Percentiles rank a stretch among this genome's conserved stretches.
phyloP scores from a whole-genome alignment of 2,797 vertebrate species.

The Epinephelus coioides region DNA sequence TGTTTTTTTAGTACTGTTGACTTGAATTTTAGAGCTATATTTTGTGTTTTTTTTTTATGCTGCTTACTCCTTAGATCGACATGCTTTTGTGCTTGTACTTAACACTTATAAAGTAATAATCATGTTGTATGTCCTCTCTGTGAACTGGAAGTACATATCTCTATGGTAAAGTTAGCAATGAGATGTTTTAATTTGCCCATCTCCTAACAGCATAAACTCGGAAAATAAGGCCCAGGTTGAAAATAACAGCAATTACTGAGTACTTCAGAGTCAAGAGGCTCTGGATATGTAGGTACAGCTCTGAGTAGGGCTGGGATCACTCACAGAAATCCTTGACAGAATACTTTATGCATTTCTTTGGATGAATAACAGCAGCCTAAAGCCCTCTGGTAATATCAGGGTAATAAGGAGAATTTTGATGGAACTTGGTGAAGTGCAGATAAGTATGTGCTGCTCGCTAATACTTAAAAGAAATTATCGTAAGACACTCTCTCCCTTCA shows the following conservation, averaged over 20 bases:
- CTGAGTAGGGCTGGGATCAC: slow-evolving; percentile 15
- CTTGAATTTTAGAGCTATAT: neutral
- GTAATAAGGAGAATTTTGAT: slow-evolving; percentile 32
- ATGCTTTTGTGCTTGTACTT: neutral
- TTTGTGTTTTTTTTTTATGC: too few relatives aligned
- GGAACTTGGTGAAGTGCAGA: slow-evolving; percentile 36
- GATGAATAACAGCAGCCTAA: slow-evolving; percentile 6
- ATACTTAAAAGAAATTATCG: slow-evolving; percentile 24
- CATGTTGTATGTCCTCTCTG: neutral
- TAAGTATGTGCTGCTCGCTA: slow-evolving; percentile 18
- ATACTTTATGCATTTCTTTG: slow-evolving; percentile 17
- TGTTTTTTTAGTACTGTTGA: neutral
- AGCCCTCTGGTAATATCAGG: slow-evolving; percentile 26
- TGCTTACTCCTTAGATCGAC: neutral
- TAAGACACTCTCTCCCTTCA: slow-evolving; percentile 21
- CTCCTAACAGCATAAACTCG: slow-evolving; percentile 1
- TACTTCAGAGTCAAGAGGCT: slow-evolving; percentile 5
- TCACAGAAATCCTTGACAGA: slow-evolving; percentile 23
- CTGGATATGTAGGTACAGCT: neutral
- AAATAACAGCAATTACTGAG: slow-evolving; percentile 20
- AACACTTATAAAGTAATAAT: neutral
- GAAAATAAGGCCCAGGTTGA: neutral
- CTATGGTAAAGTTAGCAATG: neutral
- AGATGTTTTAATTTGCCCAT: neutral
- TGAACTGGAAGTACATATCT: slow-evolving; percentile 8